A percentile compares a stretch with the other conserved stretches of the same genome.
phyloP scores from a whole-genome alignment of 2,888 invertebrate species.

The Hypena proboscidalis region DNA sequence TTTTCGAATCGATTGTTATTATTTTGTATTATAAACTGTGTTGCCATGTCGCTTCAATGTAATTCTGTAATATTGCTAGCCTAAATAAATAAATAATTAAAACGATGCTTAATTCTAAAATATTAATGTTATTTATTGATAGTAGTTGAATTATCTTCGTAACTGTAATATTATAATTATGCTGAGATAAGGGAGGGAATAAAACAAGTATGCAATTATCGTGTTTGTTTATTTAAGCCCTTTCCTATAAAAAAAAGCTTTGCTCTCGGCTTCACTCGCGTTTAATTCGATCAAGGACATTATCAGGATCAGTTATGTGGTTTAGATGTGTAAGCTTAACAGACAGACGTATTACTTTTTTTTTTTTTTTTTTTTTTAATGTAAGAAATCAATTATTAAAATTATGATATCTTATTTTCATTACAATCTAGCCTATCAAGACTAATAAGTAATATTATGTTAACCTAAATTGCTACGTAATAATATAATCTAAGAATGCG shows the following conservation, averaged over 20 bases:
- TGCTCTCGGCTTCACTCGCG: too few relatives aligned
- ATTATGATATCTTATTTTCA: too few relatives aligned
- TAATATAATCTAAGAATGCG: too few relatives aligned
- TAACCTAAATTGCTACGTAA: too few relatives aligned
- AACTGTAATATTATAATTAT: conserved; percentile 73
- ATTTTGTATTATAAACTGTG: conserved; percentile 39
- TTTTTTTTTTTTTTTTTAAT: too few relatives aligned
- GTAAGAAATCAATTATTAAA: too few relatives aligned
- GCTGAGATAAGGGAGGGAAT: conserved; percentile 65
- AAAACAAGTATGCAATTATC: conserved; percentile 53
- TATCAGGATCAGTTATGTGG: too few relatives aligned
- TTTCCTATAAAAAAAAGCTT: neutral
- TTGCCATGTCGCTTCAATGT: conserved; percentile 67
- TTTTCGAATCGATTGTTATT: conserved; percentile 23
- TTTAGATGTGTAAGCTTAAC: too few relatives aligned
- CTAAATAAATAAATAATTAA: conserved; percentile 59
- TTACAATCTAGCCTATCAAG: too few relatives aligned
- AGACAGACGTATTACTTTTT: too few relatives aligned
- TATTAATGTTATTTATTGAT: conserved; percentile 83
- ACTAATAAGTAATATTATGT: too few relatives aligned
- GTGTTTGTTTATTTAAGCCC: conserved; percentile 23
- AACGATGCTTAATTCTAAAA: conserved; percentile 74
- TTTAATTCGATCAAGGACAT: too few relatives aligned
- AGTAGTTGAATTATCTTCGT: conserved; percentile 76
- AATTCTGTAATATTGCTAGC: conserved; percentile 75